These are phyloP conservation scores for Pelobates cultripes DNA, from an alignment of 2,797 vertebrate species.

Conservation along the genomic window DNA sequence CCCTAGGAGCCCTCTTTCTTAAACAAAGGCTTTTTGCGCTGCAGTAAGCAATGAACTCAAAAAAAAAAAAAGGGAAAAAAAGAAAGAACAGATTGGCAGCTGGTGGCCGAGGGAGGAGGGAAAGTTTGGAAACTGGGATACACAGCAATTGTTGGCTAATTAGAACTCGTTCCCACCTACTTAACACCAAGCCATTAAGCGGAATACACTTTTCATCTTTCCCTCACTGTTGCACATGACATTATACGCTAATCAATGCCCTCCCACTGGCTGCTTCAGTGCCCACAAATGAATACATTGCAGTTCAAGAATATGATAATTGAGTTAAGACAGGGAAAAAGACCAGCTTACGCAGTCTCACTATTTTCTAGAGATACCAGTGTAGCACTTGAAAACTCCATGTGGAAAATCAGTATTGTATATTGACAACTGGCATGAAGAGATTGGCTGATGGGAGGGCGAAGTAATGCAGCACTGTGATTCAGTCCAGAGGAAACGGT, in stretches of 20 bases:
- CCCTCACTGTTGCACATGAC: conserved; percentile 84
- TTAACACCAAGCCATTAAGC: conserved; percentile 96
- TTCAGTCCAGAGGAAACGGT: conserved; percentile 52
- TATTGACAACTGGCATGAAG: conserved; percentile 72
- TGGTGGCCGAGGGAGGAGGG: conserved; percentile 78
- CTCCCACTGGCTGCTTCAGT: conserved; percentile 83
- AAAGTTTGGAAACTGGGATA: conserved; percentile 77
- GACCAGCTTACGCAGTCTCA: conserved; percentile 58
- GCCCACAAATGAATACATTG: conserved; percentile 82
- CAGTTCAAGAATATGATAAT: conserved; percentile 87
- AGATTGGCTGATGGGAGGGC: neutral
- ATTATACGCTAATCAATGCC: conserved; percentile 87
- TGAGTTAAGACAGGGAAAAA: conserved; percentile 77
- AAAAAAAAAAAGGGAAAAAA: conserved; percentile 70
- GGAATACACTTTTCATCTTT: conserved; percentile 83
- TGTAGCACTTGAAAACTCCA: conserved; percentile 62
- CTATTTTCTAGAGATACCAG: conserved; percentile 68
- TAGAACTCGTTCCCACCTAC: conserved; percentile 89
- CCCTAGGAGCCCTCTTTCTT: conserved; percentile 86
- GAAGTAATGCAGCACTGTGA: conserved; percentile 22
- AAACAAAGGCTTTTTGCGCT: conserved; percentile 78
- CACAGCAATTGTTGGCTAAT: conserved; percentile 87
- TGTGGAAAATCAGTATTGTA: conserved; percentile 70
- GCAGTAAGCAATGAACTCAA: conserved; percentile 81
- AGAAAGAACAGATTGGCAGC: conserved; percentile 79